A percentile compares a stretch with the other conserved stretches of the same genome.
Conservation (phyloP, 2,888 invertebrate species). For the Mesochorus sp. region DNA sequence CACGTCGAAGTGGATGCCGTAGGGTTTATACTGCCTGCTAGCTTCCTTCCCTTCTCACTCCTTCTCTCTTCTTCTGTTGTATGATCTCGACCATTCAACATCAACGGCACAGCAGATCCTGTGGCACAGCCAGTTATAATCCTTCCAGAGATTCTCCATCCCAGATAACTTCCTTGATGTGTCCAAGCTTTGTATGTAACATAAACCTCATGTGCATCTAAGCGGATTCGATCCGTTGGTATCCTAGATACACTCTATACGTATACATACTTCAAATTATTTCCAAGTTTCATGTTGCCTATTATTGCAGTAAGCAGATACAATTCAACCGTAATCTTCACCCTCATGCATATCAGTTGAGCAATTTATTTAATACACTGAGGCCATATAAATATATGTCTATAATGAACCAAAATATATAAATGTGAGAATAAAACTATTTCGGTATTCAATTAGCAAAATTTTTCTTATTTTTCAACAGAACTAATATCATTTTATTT, state of each 20-base stretch:
- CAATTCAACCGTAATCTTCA: constrained; percentile 1
- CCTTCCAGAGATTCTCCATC: constrained; percentile 31
- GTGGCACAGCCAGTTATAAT: constrained; percentile 38
- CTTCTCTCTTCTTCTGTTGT: background rate
- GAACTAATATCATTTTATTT: no score
- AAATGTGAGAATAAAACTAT: no score
- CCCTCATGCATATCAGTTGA: background rate
- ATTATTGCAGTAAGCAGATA: constrained; percentile 9
- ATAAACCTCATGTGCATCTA: background rate
- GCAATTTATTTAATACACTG: background rate
- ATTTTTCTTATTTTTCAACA: no score
- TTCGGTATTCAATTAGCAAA: no score
- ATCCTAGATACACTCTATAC: background rate
- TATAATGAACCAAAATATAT: no score
- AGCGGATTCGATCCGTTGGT: constrained; percentile 8
- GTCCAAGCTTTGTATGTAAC: constrained; percentile 31
- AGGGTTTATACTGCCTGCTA: constrained; percentile 15
- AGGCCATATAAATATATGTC: background rate
- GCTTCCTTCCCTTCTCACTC: constrained; percentile 27
- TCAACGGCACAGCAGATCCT: background rate
- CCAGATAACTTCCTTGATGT: constrained; percentile 37
- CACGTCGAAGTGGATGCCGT: constrained; percentile 52
- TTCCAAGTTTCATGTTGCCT: background rate
- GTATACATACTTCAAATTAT: background rate
- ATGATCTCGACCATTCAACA: constrained; percentile 6